Base-by-base conservation (phyloP, 2,797 vertebrate genomes). In the Euthynnus affinis region DNA sequence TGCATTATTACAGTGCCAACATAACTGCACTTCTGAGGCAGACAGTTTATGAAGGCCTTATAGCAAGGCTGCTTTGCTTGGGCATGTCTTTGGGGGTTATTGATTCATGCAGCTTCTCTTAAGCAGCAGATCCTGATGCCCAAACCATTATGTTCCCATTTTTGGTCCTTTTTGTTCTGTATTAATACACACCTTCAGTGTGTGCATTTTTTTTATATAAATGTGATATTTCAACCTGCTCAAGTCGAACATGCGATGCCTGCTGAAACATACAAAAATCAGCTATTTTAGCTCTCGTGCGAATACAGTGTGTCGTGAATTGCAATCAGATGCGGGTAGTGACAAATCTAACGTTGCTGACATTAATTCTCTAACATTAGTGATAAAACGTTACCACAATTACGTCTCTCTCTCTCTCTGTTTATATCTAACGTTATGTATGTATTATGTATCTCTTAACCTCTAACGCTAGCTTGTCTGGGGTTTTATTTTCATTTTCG, bases 71-170 rank as follows among this genome's bases (percentile, higher is more conserved):
- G 17, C 60, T 56, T 65, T 23, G 57, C 74, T 75, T 81, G 60
- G 42, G 67, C 81, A 85, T 74, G 84, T 68, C 62, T 74, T 68
- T 70, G 70, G 62, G 80, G 70, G 34, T 76, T 81, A 90, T 82
- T 78, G 87, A 88, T 87, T 71, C 44, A 15, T 5, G 46, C 18
- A 48, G 44, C 44, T 48, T 17, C 42, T 17, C 15, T 46, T 14
- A 49, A 49, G 18, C 8, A 37, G 58, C 27, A 68, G 49, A 25
- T 57, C 62, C n/a, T 72, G 53, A 9, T 27, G 42, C 23, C 32
- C 17, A 9, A 20, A 27, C 18, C 32, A 20, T 42, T 34, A 20
- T 23, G 20, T 2, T 14, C 9, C 59, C 51, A 53, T 42, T 42
- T 53, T 22, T 29, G 57, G 7, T 48, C n/a, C 17, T 10, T 22